Evolutionary conservation across 2,113 vertebrate species (phyloP).

Genomic region (Tichodroma muraria): DNA sequence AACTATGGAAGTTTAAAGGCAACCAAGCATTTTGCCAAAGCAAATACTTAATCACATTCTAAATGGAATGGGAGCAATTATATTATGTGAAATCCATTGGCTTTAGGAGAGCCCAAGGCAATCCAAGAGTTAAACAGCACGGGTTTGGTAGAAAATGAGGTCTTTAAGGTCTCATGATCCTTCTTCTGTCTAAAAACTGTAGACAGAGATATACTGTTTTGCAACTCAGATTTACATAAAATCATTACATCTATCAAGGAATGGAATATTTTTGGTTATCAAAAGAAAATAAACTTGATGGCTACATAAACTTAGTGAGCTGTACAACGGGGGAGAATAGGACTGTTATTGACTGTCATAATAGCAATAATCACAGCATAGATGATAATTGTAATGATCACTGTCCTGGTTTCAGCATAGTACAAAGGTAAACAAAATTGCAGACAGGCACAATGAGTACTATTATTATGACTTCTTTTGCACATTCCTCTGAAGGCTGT

Average conservation of each 20-base stretch:
- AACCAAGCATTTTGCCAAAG: background rate
- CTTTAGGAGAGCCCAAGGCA: background rate
- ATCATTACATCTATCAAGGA: background rate
- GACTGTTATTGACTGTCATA: background rate
- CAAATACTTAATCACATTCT: background rate
- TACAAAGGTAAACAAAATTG: background rate
- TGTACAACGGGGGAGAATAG: background rate
- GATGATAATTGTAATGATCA: background rate
- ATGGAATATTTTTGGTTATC: background rate
- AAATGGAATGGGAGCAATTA: background rate
- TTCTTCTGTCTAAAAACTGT: background rate
- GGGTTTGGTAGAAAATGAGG: background rate
- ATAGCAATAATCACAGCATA: background rate
- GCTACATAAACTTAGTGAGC: background rate
- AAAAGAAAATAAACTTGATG: background rate
- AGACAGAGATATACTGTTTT: background rate
- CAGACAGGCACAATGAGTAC: background rate
- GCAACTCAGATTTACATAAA: background rate
- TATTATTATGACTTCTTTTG: background rate
- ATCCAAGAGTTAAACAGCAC: background rate
- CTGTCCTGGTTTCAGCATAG: background rate
- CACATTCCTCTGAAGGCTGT: background rate
- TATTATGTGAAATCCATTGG: background rate
- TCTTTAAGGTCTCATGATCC: background rate
- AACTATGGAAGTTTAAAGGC: background rate